Conservation (phyloP, 2,797 vertebrate species). For the Pantherophis alleghaniensis region DNA sequence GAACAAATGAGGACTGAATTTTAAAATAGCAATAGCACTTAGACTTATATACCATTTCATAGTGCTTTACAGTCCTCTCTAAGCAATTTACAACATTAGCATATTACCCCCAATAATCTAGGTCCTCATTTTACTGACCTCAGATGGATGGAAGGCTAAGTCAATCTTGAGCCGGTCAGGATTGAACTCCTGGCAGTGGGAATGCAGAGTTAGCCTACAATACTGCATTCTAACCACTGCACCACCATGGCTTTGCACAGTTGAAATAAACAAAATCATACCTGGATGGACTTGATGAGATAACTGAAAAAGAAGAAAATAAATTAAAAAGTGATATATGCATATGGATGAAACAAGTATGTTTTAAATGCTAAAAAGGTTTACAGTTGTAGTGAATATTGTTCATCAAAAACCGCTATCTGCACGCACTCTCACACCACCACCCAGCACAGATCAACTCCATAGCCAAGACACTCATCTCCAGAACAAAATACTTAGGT, state of each 20-base stretch:
- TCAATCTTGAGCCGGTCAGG: too few relatives aligned
- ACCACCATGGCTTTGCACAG: background rate
- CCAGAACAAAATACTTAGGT: too few relatives aligned
- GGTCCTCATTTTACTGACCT: too few relatives aligned
- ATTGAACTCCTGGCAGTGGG: too few relatives aligned
- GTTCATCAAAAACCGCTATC: background rate
- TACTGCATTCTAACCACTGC: background rate
- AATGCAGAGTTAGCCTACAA: background rate
- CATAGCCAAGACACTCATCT: too few relatives aligned
- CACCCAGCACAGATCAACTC: too few relatives aligned
- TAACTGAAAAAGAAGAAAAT: background rate
- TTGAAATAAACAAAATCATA: background rate
- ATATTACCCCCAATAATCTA: background rate
- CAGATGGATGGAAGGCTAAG: too few relatives aligned
- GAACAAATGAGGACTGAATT: background rate
- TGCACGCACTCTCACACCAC: too few relatives aligned
- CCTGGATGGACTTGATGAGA: background rate
- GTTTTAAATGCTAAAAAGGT: background rate
- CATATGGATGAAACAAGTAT: background rate
- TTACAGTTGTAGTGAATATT: background rate
- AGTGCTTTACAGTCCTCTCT: background rate
- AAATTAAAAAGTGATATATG: background rate
- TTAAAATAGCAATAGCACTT: background rate
- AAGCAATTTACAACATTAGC: background rate
- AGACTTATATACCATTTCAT: background rate